Conservation (phyloP, 2,888 invertebrate genomes). For the Platerodrilus igneus region DNA sequence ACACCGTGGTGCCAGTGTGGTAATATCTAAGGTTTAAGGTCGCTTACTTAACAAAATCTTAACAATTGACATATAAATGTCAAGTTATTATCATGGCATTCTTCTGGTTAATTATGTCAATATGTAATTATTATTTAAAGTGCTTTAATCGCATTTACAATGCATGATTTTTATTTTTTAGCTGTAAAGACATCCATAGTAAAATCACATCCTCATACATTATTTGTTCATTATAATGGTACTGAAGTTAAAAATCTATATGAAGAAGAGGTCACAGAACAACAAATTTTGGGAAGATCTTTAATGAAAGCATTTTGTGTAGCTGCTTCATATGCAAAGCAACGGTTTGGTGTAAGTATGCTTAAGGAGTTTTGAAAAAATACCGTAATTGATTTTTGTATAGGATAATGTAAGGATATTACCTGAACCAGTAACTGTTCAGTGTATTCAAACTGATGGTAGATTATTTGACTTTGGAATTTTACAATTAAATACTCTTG, state of each 20-base stretch:
- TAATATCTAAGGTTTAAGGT: too few species aligned
- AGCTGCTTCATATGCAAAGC: constrained; percentile 72
- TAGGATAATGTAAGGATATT: constrained; percentile 60
- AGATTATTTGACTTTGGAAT: constrained; percentile 74
- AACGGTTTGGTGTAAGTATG: constrained; percentile 63
- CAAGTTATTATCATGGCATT: too few species aligned
- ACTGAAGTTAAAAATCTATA: constrained; percentile 64
- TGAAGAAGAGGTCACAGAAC: constrained; percentile 61
- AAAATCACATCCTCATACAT: constrained; percentile 68
- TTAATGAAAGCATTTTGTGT: constrained; percentile 70
- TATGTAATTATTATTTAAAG: too few species aligned
- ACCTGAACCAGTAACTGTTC: constrained; percentile 74
- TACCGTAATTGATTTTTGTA: constrained; percentile 20
- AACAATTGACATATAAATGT: too few species aligned
- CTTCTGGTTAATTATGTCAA: too few species aligned
- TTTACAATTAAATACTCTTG: constrained; percentile 77
- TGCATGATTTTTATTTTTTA: constrained; percentile 38
- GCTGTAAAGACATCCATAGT: constrained; percentile 50
- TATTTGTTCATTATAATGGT: constrained; percentile 66
- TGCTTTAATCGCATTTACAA: too few species aligned
- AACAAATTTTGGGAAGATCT: constrained; percentile 65
- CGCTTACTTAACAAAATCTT: too few species aligned
- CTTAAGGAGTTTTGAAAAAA: constrained; percentile 2
- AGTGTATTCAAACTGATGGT: constrained; percentile 79
- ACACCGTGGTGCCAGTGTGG: too few species aligned